These are phyloP conservation scores for Pipistrellus pygmaeus DNA, from an alignment of 2,797 vertebrate species.

Conservation along the genomic window DNA sequence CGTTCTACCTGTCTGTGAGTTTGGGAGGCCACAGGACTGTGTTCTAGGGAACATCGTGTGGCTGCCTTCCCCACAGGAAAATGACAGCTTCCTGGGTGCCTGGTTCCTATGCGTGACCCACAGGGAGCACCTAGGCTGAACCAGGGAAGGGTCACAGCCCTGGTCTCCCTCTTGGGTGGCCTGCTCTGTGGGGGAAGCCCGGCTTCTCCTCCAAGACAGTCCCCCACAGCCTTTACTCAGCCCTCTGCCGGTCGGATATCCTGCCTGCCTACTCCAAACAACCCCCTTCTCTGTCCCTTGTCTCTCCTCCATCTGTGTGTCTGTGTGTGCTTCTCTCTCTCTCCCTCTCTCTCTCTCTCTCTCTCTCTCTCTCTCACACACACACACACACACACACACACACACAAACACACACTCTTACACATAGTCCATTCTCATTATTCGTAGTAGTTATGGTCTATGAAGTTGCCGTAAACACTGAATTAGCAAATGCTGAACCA, in stretches of 20 bases:
- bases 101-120: not conserved
- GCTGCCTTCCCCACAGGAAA: not conserved
- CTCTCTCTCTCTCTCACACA: no score
- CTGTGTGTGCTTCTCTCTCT: not conserved
- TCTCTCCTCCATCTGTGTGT: no score
- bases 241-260: not conserved
- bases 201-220: not conserved
- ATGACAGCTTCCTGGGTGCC: not conserved
- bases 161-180: not conserved
- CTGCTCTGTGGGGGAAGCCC: no score
- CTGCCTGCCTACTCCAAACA: not conserved
- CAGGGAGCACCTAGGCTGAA: not conserved
- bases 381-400: not conserved
- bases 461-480: not conserved
- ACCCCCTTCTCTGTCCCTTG: no score
- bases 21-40: not conserved
- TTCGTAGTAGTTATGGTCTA: not conserved
- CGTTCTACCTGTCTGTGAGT: not conserved
- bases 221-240: not conserved
- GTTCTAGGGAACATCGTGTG: rapidly evolving
- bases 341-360: no score
- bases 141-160: rapidly evolving
- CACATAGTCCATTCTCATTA: not conserved
- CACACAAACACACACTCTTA: not conserved
- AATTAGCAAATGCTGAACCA: not conserved